Percentiles rank a stretch among this genome's conserved stretches.
Conservation (phyloP, 2,888 invertebrate genomes). For the Lasioglossum pauxillum region DNA sequence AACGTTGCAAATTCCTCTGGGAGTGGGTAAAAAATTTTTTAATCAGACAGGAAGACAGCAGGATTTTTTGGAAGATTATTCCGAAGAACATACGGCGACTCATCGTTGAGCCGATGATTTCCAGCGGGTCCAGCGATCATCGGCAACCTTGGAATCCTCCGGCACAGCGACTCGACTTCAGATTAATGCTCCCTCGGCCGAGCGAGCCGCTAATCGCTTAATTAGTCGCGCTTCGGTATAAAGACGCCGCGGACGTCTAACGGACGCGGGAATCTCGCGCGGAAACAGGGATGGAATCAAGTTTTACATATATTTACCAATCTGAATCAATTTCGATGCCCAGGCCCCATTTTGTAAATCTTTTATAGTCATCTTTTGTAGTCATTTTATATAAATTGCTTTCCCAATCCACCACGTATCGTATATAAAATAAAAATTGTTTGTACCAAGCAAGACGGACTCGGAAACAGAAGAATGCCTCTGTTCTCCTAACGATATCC, state of each 20-base stretch:
- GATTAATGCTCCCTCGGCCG: constrained; percentile 31
- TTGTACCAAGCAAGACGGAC: neutral
- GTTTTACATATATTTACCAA: neutral
- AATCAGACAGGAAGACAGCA: neutral
- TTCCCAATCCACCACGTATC: too few relatives aligned
- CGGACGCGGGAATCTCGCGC: constrained; percentile 10
- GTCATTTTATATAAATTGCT: too few relatives aligned
- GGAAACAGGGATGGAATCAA: neutral
- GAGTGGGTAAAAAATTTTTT: neutral
- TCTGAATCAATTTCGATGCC: neutral
- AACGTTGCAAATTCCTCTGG: neutral
- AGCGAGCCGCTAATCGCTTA: constrained; percentile 60
- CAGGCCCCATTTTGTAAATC: neutral
- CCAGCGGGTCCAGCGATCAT: neutral
- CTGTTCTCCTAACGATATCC: neutral
- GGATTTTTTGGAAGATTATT: neutral
- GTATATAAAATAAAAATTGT: neutral
- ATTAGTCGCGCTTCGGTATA: constrained; percentile 54
- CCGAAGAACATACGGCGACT: neutral
- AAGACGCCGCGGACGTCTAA: constrained; percentile 4
- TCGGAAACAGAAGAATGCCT: neutral
- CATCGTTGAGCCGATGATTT: neutral
- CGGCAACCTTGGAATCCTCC: neutral
- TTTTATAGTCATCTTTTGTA: too few relatives aligned
- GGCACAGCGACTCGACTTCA: neutral